A percentile compares a stretch with the other conserved stretches of the same genome.
These are phyloP conservation scores for Thunnus maccoyii DNA, from an alignment of 2,113 vertebrate species.

Conservation along the genomic window DNA sequence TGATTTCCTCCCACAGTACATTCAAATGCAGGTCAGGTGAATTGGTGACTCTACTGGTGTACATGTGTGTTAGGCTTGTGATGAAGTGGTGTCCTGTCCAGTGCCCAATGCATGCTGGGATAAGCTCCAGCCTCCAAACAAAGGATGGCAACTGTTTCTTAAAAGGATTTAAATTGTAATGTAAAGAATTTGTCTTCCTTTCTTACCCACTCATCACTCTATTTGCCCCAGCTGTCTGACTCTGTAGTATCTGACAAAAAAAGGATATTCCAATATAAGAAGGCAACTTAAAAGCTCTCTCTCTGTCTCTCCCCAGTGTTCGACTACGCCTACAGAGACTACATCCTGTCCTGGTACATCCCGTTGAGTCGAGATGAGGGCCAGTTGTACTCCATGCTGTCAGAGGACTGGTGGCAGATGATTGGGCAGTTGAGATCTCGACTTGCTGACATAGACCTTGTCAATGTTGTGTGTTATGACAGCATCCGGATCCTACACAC, in stretches of 20 bases:
- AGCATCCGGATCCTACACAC: slow-evolving; percentile 91
- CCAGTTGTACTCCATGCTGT: slow-evolving; percentile 93
- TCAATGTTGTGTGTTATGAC: slow-evolving; percentile 94
- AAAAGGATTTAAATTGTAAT: no score
- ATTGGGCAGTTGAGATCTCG: slow-evolving; percentile 90
- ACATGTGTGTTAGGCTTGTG: slow-evolving; percentile 3
- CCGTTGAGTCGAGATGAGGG: slow-evolving; percentile 93
- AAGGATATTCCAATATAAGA: background rate
- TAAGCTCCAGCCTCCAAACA: background rate
- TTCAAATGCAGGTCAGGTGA: slow-evolving; percentile 1
- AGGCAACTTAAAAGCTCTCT: slow-evolving; percentile 1
- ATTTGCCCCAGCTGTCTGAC: background rate
- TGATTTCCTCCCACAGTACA: background rate
- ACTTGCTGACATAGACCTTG: slow-evolving; percentile 92
- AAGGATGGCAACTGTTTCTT: no score
- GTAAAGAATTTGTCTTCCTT: no score
- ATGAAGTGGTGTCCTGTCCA: background rate
- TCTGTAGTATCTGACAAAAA: background rate
- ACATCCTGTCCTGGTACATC: slow-evolving; percentile 95
- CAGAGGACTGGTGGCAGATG: slow-evolving; percentile 97
- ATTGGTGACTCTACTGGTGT: no score
- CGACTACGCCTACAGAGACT: slow-evolving; percentile 97
- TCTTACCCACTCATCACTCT: no score
- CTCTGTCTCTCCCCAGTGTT: slow-evolving; percentile 88
- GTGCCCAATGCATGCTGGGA: background rate